phyloP scores from a whole-genome alignment of 2,113 vertebrate species.

The Plotosus lineatus region DNA sequence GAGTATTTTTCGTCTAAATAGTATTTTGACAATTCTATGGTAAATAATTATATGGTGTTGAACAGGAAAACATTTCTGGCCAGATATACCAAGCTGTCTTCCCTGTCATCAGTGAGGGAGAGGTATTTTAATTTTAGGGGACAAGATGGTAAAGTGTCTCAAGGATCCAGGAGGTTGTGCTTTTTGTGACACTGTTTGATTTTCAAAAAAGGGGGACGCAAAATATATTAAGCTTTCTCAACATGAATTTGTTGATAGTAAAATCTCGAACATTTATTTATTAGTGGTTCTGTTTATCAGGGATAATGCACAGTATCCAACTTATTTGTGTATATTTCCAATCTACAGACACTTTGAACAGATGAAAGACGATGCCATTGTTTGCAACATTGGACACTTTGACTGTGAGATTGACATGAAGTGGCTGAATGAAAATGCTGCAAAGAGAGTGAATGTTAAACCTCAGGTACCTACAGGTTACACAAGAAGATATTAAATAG shows the following conservation, averaged over 20 bases:
- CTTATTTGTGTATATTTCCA: conserved; percentile 15
- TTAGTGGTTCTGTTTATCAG: background rate
- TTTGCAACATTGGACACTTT: conserved; percentile 98
- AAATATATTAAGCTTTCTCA: too few relatives aligned
- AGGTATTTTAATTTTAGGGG: too few relatives aligned
- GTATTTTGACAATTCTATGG: too few relatives aligned
- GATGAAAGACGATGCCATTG: conserved; percentile 95
- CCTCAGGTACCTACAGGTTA: conserved; percentile 78
- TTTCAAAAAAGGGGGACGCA: too few relatives aligned
- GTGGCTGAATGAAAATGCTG: conserved; percentile 88
- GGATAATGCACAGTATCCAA: background rate
- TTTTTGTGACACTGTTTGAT: background rate
- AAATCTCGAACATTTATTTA: background rate
- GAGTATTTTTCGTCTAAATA: too few relatives aligned
- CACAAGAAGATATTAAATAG: background rate
- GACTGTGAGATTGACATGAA: conserved; percentile 93
- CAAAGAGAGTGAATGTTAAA: conserved; percentile 87
- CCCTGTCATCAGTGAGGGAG: background rate
- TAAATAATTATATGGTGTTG: too few relatives aligned
- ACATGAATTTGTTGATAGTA: background rate
- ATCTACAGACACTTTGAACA: conserved; percentile 87
- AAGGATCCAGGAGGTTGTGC: background rate
- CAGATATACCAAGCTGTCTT: too few relatives aligned
- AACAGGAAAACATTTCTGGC: too few relatives aligned
- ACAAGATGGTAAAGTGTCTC: background rate